Conservation (phyloP, 92 coral and sea anemone species). For the Parazoanthus atlanticus region DNA sequence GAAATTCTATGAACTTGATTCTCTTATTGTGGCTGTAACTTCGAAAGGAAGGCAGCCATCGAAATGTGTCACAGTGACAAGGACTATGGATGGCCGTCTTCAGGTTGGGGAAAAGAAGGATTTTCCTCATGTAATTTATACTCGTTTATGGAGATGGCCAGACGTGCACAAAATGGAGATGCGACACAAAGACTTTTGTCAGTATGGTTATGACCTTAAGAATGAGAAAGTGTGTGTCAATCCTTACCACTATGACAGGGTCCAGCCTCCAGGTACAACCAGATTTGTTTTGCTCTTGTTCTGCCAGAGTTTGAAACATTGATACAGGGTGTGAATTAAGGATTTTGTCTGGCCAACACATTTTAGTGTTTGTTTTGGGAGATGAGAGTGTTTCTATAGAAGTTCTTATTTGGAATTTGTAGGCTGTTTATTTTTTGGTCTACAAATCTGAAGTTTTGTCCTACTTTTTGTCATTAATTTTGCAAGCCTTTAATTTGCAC, state of each 20-base stretch:
- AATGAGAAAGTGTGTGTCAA: slow-evolving; percentile 99
- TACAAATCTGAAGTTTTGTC: no score
- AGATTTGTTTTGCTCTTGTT: not conserved
- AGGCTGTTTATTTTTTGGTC: no score
- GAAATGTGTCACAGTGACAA: slow-evolving; percentile 95
- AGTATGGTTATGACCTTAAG: slow-evolving; percentile 96
- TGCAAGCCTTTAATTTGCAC: no score
- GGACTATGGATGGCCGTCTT: slow-evolving; percentile 98
- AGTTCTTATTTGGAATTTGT: no score
- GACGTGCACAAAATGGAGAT: slow-evolving; percentile 99
- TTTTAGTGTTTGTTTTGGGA: no score
- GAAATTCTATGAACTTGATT: slow-evolving; percentile 93
- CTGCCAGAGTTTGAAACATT: not conserved
- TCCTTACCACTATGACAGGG: slow-evolving; percentile 98
- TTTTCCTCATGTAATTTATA: slow-evolving; percentile 98
- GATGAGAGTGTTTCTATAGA: no score
- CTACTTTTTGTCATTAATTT: no score
- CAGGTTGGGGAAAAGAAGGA: slow-evolving; percentile 99
- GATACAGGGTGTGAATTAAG: no score
- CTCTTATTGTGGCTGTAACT: slow-evolving; percentile 92
- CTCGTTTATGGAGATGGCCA: slow-evolving; percentile 99
- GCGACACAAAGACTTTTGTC: slow-evolving; percentile 96
- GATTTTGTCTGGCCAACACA: no score
- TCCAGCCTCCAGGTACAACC: slow-evolving; percentile 98
- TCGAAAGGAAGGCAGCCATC: slow-evolving; percentile 97